Base-by-base conservation (phyloP, 2,888 invertebrate genomes). In the Altica lythri region DNA sequence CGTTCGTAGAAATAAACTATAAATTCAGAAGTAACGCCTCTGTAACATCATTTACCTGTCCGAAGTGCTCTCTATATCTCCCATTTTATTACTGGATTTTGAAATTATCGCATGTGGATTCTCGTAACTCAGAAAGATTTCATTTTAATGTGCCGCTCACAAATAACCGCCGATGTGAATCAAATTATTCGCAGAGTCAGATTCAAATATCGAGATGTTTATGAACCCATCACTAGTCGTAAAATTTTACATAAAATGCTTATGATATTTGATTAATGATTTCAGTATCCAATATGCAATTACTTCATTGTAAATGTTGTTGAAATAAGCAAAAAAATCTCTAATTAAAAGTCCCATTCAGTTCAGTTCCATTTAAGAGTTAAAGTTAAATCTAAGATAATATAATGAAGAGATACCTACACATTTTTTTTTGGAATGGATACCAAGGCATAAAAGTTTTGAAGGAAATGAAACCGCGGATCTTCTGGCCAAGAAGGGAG, bases 121-220 rank as follows among this genome's bases (percentile, higher is more conserved):
- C 64, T 49, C 63, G 67, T 67, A 67, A 67, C 62, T 67, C 64
- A 65, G 63, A 62, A 65, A 65, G 67, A 67, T 65, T 67, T 67
- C 67, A 65, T 64, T 65, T 67, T 67, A 67, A 67, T 67, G 65
- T 61, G 60, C 65, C 60, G 60, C 58, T 54, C 55, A 64, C 63
- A 63, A 64, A 64, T 65, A 65, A 40, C 29, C 35, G 49, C 63
- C 62, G 62, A 62, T 64, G 62, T 64, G 63, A 64, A 64, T 67
- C 65, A 62, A 67, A 67, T 67, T 65, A 64, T 64, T 62, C 53
- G 53, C 53, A 58, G 51, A 49, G 52, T 51, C 62, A 61, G 63
- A 63, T 65, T 65, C 63, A 57, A 62, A 63, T 65, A 63, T 55
- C 57, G 50, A 46, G 27, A 35, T 51, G 55, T 55, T 57, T 59